Evolutionary conservation across 2,797 vertebrate species (phyloP).

Genomic region (Tolypeutes matacus): DNA sequence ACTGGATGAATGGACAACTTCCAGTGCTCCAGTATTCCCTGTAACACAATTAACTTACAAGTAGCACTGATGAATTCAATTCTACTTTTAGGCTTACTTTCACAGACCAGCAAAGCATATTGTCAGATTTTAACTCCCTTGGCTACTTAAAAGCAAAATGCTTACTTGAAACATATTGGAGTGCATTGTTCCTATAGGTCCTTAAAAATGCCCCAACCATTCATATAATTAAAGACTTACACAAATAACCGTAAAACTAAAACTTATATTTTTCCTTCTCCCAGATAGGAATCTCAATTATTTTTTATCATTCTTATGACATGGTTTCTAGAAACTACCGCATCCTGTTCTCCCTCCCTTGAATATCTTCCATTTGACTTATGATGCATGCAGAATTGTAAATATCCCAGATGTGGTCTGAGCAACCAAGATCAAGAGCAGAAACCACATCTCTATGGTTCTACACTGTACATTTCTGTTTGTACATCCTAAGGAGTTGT

Average conservation of each 20-base stretch:
- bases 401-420: background rate
- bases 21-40: background rate
- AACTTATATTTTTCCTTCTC: background rate
- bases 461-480: background rate
- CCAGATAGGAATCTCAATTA: background rate
- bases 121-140: slow-evolving; percentile 57
- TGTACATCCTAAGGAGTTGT: background rate
- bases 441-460: background rate
- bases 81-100: slow-evolving; percentile 16
- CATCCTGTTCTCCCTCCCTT: background rate
- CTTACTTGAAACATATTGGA: slow-evolving; percentile 22
- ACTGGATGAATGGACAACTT: background rate
- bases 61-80: background rate
- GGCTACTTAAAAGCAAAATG: slow-evolving; percentile 10
- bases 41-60: slow-evolving; percentile 66
- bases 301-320: background rate
- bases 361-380: background rate
- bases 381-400: background rate
- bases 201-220: background rate
- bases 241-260: background rate
- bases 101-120: background rate
- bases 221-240: slow-evolving; percentile 5
- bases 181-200: background rate
- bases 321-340: slow-evolving; percentile 36
- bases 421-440: background rate